Evolutionary conservation across 2,113 vertebrate species (phyloP).

Genomic region (Thinocorus orbignyianus): DNA sequence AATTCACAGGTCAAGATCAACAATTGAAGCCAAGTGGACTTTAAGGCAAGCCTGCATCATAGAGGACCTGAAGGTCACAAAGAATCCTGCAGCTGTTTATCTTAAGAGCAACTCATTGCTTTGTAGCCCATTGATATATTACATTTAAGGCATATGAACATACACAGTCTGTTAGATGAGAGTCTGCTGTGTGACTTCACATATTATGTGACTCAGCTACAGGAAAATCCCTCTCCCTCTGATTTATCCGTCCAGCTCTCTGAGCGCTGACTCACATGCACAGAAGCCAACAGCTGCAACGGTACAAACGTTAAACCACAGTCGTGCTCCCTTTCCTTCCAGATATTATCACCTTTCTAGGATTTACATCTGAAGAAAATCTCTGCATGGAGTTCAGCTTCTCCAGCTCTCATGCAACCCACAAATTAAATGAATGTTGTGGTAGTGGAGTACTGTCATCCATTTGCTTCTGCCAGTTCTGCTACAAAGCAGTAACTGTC

Average conservation of each 20-base stretch:
- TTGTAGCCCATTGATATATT: not conserved
- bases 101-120: not conserved
- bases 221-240: not conserved
- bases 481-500: not conserved
- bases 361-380: not conserved
- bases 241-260: not conserved
- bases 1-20: not conserved
- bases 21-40: not conserved
- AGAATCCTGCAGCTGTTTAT: not conserved
- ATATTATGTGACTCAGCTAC: not conserved
- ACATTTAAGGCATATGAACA: not conserved
- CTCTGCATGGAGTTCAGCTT: not conserved
- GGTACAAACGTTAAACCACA: not conserved
- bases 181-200: not conserved
- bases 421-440: not conserved
- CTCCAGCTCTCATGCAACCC: not conserved
- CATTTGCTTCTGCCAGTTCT: not conserved
- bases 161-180: not conserved
- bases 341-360: not conserved
- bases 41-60: not conserved
- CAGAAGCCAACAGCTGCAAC: not conserved
- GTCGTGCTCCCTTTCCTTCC: not conserved
- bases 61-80: not conserved
- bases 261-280: not conserved
- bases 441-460: not conserved